phyloP scores from a whole-genome alignment of 2,888 invertebrate genomes.

The Apodemia hepburni region DNA sequence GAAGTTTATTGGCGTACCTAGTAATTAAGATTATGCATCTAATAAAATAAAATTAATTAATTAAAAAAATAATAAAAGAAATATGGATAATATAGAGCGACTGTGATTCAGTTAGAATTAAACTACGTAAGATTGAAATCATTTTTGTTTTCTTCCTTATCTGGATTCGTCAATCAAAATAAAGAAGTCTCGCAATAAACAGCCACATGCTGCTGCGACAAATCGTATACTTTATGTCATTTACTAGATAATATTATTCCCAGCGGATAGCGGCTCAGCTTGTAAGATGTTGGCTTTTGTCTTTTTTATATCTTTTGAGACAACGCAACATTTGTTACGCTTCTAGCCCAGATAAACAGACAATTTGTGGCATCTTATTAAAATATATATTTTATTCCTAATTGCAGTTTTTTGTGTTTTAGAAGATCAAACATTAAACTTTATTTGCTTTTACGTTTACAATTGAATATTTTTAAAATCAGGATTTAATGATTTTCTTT shows the following conservation, averaged over 20 bases:
- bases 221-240: slow-evolving; percentile 30
- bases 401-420: background rate
- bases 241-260: slow-evolving; percentile 30
- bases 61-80: no score
- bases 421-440: background rate
- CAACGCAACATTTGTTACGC: background rate
- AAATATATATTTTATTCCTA: background rate
- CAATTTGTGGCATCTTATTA: background rate
- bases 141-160: slow-evolving; percentile 19
- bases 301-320: slow-evolving; percentile 8
- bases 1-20: no score
- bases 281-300: slow-evolving; percentile 2
- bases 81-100: no score
- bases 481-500: no score
- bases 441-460: no score
- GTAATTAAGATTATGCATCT: no score
- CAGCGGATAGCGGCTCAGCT: slow-evolving; percentile 24
- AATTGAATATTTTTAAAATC: no score
- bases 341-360: slow-evolving; percentile 9
- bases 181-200: slow-evolving; percentile 32
- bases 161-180: slow-evolving; percentile 30
- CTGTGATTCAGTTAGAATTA: background rate
- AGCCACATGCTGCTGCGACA: slow-evolving; percentile 31
- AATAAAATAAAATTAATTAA: no score
- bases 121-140: background rate